Percentiles rank a stretch among this genome's conserved stretches.
Conservation (phyloP, 2,113 vertebrate genomes). For the Tursiops truncatus region DNA sequence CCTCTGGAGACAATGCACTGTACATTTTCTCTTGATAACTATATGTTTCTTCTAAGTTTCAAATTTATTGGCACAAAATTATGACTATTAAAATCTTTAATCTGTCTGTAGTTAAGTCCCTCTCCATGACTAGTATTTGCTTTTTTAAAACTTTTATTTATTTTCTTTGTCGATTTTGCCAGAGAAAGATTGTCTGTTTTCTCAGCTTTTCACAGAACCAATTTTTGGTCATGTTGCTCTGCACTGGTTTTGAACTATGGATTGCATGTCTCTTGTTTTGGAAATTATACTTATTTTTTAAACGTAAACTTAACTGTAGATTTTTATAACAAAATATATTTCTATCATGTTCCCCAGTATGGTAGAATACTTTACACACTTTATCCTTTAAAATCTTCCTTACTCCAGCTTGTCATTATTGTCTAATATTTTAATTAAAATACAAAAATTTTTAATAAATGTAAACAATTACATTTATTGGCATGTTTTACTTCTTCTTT, state of each 20-base stretch:
- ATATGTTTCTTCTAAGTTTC: neutral
- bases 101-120: neutral
- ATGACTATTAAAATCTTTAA: neutral
- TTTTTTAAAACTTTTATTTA: neutral
- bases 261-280: neutral
- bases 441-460: neutral
- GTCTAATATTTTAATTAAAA: neutral
- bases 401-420: neutral
- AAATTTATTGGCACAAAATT: neutral
- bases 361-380: neutral
- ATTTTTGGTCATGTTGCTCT: neutral
- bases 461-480: neutral
- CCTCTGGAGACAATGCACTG: neutral
- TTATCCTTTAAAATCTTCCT: neutral
- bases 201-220: neutral
- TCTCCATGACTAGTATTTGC: neutral
- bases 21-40: neutral
- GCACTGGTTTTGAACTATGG: neutral
- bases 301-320: neutral
- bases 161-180: neutral
- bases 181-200: neutral
- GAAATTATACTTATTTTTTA: neutral
- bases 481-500: neutral
- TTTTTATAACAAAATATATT: neutral
- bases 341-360: neutral